Evolutionary conservation across 2,797 vertebrate genomes (phyloP), one percentile per base, ranked within the genome.

Genomic region (Sardinella longiceps): DNA sequence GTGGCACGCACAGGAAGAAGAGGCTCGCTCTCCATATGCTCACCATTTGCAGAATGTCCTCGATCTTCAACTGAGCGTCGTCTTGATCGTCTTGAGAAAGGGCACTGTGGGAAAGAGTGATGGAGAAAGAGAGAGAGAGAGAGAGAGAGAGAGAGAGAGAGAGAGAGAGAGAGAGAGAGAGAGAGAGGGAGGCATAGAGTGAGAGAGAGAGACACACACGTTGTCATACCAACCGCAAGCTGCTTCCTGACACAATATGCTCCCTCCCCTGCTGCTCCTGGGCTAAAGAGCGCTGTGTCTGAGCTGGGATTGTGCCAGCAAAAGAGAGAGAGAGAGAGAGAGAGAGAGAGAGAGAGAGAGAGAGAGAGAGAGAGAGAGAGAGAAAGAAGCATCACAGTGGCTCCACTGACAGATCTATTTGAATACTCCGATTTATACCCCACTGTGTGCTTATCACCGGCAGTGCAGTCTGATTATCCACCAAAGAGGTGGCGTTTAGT

Each of bases 71-170:
- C 88, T 98, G 97, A 50, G 94, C 94, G 80, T 99, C 98, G 6
- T 99, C 98, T 90, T 97, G 97, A 87, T 99, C 98, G 56, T 99
- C 97, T 88, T 97, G 97, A 92, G 98, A 98, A 93, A 99, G 96
- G 82, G 95, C 96, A 90, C 98, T 46, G 33, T 39, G 66, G 7
- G 37, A 74, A 33, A 30, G 5, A 37, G 66, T 11, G 30, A 74
- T 1, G 12, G 66, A 77, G 70, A 39, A 37, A 77, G 33, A 77
- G 37, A 43, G 70, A 23, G 2, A 39, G 66, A 39, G 66, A 39
- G 33, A 18, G 66, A 18, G 66, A 37, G 33, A 37, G 30, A 74
- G 66, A 37, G 5, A 74, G 12, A 56, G 2, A 77, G 3, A 81
- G 20, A 77, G 15, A 23, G 70, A 77, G 60, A 66, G 60, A 66